phyloP scores from a whole-genome alignment of 2,113 vertebrate species.

The Pelmatolapia mariae region DNA sequence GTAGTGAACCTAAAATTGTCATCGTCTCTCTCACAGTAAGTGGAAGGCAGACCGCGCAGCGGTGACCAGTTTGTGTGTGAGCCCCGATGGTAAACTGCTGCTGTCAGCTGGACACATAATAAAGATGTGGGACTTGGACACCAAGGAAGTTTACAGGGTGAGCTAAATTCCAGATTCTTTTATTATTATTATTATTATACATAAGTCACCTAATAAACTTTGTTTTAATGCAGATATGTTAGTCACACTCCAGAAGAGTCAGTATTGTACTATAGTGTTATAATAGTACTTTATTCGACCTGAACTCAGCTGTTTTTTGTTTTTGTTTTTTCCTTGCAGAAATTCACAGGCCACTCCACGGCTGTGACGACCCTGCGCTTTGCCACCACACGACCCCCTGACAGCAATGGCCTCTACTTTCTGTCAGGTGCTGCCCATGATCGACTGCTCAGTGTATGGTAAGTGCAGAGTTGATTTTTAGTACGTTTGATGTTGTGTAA shows the following conservation, averaged over 20 bases:
- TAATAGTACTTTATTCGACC: neutral
- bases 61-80: constrained; percentile 88
- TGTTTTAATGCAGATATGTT: neutral
- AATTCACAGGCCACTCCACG: constrained; percentile 94
- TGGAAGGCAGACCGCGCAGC: constrained; percentile 94
- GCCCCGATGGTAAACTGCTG: constrained; percentile 91
- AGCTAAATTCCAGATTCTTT: constrained; percentile 27
- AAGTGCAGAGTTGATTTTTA: constrained; percentile 46
- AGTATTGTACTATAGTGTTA: neutral
- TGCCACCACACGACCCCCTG: constrained; percentile 82
- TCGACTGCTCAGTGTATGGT: constrained; percentile 95
- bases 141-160: constrained; percentile 96
- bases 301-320: neutral
- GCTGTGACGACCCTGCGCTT: constrained; percentile 89
- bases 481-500: neutral
- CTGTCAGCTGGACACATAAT: constrained; percentile 92
- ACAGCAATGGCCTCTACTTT: constrained; percentile 91
- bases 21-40: constrained; percentile 74
- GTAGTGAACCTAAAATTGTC: neutral
- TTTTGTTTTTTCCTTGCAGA: constrained; percentile 61
- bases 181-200: neutral
- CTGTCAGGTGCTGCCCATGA: constrained; percentile 90
- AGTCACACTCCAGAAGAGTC: neutral
- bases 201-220: neutral
- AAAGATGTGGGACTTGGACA: constrained; percentile 98